These are phyloP conservation scores for Ariolimax columbianus DNA, from an alignment of 2,888 invertebrate genomes.

Conservation along the genomic window DNA sequence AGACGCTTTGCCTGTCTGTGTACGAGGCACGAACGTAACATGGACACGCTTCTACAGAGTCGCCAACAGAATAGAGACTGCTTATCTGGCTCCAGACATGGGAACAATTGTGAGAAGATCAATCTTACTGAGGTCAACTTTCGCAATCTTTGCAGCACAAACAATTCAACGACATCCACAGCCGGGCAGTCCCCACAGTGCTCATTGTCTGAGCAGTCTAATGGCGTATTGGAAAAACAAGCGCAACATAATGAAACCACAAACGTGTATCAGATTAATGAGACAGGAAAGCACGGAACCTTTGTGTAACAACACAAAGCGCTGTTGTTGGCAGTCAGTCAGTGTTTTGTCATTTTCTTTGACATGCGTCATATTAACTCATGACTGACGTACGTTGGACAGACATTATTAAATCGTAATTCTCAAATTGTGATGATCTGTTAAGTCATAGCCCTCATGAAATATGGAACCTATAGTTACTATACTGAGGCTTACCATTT, in stretches of 20 bases:
- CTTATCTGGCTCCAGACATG: neutral
- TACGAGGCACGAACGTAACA: neutral
- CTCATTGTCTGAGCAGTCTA: neutral
- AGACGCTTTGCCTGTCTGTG: neutral
- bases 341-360: too few species aligned
- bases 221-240: neutral
- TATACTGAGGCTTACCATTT: too few species aligned
- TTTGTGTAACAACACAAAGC: conserved; percentile 14
- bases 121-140: neutral
- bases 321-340: too few species aligned
- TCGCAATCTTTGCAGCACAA: neutral
- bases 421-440: too few species aligned
- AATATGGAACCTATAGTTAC: too few species aligned
- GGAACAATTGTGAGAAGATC: neutral
- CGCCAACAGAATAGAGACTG: neutral
- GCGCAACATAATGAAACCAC: neutral
- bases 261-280: neutral
- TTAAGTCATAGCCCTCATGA: too few species aligned
- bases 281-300: neutral
- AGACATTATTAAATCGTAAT: too few species aligned
- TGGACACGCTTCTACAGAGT: neutral
- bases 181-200: neutral
- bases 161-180: neutral
- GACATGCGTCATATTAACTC: too few species aligned
- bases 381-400: too few species aligned